Evolutionary conservation across 2,797 vertebrate species (phyloP).

Genomic region (Lepus oiostolus): DNA sequence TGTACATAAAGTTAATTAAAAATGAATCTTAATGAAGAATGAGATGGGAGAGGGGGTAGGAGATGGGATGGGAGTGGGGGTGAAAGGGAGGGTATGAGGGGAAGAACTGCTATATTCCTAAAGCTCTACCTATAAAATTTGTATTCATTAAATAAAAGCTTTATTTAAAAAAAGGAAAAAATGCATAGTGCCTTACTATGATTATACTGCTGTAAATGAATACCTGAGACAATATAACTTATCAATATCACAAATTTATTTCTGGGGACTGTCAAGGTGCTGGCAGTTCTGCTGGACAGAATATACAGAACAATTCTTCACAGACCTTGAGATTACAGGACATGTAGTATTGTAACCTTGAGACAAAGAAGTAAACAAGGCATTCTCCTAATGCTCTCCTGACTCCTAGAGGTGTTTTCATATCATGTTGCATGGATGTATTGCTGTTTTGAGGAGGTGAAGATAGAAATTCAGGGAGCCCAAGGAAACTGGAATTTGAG

Average conservation of each 20-base stretch:
- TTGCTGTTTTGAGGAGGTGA: neutral
- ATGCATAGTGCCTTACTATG: neutral
- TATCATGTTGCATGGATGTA: neutral
- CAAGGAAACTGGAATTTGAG: neutral
- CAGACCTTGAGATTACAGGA: neutral
- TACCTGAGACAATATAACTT: too few species aligned
- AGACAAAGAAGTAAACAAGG: neutral
- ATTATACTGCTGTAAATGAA: neutral
- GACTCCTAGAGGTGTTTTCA: neutral
- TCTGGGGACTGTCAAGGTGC: neutral
- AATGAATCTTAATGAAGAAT: too few species aligned
- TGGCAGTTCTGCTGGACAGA: neutral
- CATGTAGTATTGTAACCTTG: neutral
- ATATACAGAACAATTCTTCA: too few species aligned
- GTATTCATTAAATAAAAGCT: too few species aligned
- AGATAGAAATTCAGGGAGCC: neutral
- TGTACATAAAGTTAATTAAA: too few species aligned
- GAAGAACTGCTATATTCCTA: too few species aligned
- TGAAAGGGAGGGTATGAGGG: too few species aligned
- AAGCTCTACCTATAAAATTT: too few species aligned
- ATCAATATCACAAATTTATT: neutral
- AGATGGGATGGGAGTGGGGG: too few species aligned
- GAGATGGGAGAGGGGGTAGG: too few species aligned
- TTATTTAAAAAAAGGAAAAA: too few species aligned
- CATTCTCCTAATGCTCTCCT: neutral